These are phyloP conservation scores for Acridotheres tristis DNA, from an alignment of 2,797 vertebrate species.

Conservation along the genomic window DNA sequence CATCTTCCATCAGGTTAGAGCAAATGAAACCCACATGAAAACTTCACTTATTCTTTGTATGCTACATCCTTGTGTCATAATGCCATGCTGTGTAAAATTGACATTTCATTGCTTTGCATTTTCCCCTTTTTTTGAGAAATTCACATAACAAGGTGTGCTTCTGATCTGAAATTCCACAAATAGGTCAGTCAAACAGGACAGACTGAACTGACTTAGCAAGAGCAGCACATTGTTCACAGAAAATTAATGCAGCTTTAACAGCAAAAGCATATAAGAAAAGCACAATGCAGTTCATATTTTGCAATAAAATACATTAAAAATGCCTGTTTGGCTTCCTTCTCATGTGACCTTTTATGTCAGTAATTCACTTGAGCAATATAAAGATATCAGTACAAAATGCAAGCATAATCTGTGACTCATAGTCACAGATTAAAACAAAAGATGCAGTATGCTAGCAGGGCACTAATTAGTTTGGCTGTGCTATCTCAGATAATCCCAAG, in stretches of 20 bases:
- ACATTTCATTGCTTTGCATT: background rate
- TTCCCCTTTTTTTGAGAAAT: background rate
- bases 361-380: background rate
- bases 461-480: background rate
- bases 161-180: background rate
- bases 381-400: background rate
- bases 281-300: background rate
- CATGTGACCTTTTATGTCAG: background rate
- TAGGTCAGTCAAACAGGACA: background rate
- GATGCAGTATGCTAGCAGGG: background rate
- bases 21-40: background rate
- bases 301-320: background rate
- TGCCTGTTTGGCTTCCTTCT: background rate
- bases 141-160: background rate
- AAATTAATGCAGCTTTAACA: background rate
- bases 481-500: background rate
- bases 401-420: background rate
- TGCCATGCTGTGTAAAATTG: background rate
- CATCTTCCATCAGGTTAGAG: background rate
- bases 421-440: background rate
- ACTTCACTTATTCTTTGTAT: background rate
- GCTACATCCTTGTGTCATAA: background rate
- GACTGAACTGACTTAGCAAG: background rate
- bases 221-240: background rate
- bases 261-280: background rate